Base-by-base conservation (phyloP, 2,797 vertebrate species). In the Cossypha niveicapilla region DNA sequence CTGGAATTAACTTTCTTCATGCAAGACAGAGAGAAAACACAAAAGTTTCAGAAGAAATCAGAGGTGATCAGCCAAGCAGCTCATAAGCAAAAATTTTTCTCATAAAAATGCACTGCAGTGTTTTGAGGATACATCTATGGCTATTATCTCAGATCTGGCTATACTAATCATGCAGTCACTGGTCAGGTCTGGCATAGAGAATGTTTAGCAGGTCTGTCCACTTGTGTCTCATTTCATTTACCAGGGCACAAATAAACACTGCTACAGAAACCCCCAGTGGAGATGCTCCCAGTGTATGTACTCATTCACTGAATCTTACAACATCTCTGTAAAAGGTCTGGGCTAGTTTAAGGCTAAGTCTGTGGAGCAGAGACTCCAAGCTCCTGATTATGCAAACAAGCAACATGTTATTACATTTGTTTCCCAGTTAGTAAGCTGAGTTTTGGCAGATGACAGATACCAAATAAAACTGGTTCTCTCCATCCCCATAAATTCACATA, bases 401-500 rank as follows among this genome's bases (percentile, higher is more conserved):
- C 32, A 83, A 70, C 41, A 39, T 30, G n/a, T 92, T 56, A 91
- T 68, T 78, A 75, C 35, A 13, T n/a, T 86, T 4, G 19, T 30
- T 81, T 88, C 67, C 34, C 18, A 84, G 42, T 47, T 74, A 50
- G 28, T 62, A 66, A 93, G 28, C 24, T 30, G 42, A 68, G 68
- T 62, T 89, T 86, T 83, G 82, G 53, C 45, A 53, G 90, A 41
- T 37, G 44, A 89, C 35, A 84, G 67, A 66, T 7, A 81, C 24
- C 18, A 75, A 76, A 91, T 35, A 47, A 71, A 91, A 88, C 35
- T 68, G 75, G 50, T 72, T 93, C 54, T 67, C 65, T 87, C 51
- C 18, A n/a, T 53, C 9, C 47, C 37, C 24, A 18, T 54, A 57
- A 90, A 66, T 21, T 34, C 47, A 53, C 1, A 3, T 1, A 48